phyloP scores from a whole-genome alignment of 2,797 vertebrate species.

The Oceanodroma leucorhoa region DNA sequence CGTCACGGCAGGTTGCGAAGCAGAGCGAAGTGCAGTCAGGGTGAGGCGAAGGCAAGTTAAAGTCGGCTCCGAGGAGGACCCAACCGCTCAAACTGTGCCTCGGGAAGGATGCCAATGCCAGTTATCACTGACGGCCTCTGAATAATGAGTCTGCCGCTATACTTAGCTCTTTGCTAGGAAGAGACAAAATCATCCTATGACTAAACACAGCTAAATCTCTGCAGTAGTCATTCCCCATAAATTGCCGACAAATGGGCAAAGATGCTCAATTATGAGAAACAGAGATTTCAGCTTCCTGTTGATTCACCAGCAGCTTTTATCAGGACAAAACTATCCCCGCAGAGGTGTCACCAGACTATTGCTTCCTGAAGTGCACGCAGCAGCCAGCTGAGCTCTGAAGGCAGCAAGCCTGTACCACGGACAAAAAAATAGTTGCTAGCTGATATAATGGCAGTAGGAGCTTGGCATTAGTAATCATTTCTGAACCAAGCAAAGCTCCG shows the following conservation, averaged over 20 bases:
- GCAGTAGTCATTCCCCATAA: constrained; percentile 6
- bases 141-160: constrained; percentile 8
- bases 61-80: background rate
- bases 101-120: constrained; percentile 33
- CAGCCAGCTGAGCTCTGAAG: background rate
- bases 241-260: background rate
- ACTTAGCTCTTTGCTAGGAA: constrained; percentile 49
- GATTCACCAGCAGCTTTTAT: background rate
- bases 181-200: constrained; percentile 43
- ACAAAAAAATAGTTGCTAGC: background rate
- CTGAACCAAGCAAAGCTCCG: background rate
- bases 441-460: background rate
- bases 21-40: background rate
- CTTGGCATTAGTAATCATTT: background rate
- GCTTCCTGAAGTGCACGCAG: background rate
- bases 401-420: background rate
- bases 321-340: background rate
- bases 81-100: background rate
- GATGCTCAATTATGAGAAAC: constrained; percentile 28
- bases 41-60: background rate
- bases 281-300: background rate
- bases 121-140: background rate
- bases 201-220: constrained; percentile 3
- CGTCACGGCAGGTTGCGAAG: fast-evolving
- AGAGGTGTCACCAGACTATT: background rate